These are phyloP conservation scores for Boleophthalmus pectinirostris DNA, from an alignment of 2,113 vertebrate species.

Conservation along the genomic window DNA sequence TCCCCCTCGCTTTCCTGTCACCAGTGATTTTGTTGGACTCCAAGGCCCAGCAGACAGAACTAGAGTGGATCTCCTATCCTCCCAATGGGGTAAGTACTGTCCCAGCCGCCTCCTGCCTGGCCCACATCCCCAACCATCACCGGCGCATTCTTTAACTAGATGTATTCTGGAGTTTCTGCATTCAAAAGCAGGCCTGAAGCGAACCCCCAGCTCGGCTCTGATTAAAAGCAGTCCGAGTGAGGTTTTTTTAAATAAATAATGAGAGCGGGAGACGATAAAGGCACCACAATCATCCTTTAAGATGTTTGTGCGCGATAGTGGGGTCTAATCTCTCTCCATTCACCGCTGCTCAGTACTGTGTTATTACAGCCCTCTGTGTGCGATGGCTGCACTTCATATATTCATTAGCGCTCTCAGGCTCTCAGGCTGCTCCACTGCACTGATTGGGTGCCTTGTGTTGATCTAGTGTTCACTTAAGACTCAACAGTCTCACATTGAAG, in stretches of 20 bases:
- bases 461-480: background rate
- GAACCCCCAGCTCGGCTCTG: slow-evolving; percentile 25
- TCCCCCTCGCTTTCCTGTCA: slow-evolving; percentile 64
- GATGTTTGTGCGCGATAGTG: slow-evolving; percentile 32
- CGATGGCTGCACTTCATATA: slow-evolving; percentile 1
- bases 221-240: slow-evolving; percentile 37
- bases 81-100: slow-evolving; percentile 87
- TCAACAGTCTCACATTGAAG: background rate
- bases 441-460: slow-evolving; percentile 5
- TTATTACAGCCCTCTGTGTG: background rate
- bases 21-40: slow-evolving; percentile 97
- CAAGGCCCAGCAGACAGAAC: slow-evolving; percentile 98
- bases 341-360: background rate
- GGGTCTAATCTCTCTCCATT: slow-evolving; percentile 16
- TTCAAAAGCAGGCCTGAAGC: slow-evolving; percentile 42
- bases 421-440: background rate
- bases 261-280: slow-evolving; percentile 34
- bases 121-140: slow-evolving; percentile 18
- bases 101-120: slow-evolving; percentile 16
- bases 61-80: slow-evolving; percentile 99
- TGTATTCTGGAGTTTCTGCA: slow-evolving; percentile 20
- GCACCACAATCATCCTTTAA: slow-evolving; percentile 22
- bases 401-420: slow-evolving; percentile 4
- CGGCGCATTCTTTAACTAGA: background rate
- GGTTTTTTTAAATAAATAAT: slow-evolving; percentile 52